Conservation (phyloP, 2,797 vertebrate species). For the Rallus crepitans region DNA sequence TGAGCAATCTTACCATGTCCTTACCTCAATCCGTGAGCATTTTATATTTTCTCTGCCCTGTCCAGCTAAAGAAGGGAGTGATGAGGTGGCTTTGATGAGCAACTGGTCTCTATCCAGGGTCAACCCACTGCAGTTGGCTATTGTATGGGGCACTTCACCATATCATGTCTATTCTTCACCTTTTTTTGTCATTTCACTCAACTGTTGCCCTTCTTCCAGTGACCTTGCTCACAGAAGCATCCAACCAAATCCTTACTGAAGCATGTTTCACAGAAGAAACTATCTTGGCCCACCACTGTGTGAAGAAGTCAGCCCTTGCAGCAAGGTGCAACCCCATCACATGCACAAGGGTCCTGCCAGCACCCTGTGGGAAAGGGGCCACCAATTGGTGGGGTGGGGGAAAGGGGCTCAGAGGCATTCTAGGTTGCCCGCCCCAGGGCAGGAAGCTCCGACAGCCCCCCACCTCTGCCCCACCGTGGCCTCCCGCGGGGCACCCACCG, state of each 20-base stretch:
- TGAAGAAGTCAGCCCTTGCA: neutral
- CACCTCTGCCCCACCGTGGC: too few species aligned
- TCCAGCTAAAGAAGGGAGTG: too few species aligned
- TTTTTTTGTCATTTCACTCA: neutral
- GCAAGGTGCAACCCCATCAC: accelerated
- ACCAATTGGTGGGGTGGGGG: accelerated
- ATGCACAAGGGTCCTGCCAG: accelerated
- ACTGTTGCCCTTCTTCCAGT: neutral
- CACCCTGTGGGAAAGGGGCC: neutral
- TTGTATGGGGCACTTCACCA: accelerated
- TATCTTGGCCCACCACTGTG: accelerated
- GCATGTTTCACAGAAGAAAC: accelerated
- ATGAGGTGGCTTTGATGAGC: too few species aligned
- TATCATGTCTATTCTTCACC: too few species aligned
- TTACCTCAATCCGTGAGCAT: too few species aligned
- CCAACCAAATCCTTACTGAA: neutral
- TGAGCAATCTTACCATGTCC: too few species aligned
- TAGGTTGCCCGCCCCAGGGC: accelerated
- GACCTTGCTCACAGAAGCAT: neutral
- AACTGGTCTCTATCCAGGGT: too few species aligned
- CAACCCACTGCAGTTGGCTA: too few species aligned
- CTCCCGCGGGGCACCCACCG: neutral
- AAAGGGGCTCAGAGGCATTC: accelerated
- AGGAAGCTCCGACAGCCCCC: accelerated
- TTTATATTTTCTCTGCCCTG: too few species aligned